Percentiles rank a stretch among this genome's conserved stretches.
phyloP scores from a whole-genome alignment of 2,113 vertebrate genomes.

The Ceyx margarethae region DNA sequence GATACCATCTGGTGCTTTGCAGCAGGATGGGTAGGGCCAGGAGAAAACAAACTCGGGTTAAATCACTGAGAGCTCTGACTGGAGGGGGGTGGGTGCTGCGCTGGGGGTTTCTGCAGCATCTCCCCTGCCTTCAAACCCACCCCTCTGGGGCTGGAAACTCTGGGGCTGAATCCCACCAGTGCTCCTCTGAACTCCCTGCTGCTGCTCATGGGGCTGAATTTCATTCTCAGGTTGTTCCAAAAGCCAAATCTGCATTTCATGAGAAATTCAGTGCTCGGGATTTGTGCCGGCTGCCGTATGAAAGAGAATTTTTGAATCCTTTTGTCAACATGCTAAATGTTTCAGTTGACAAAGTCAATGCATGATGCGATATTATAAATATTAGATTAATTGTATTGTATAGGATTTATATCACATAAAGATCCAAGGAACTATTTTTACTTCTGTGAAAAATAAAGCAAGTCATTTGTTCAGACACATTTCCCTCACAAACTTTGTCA shows the following conservation, averaged over 20 bases:
- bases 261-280: fast-evolving
- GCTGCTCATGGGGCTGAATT: fast-evolving
- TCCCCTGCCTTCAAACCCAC: not conserved
- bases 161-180: fast-evolving
- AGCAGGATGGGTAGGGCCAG: conserved; percentile 11
- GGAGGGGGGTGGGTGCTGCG: not conserved
- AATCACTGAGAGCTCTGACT: not conserved
- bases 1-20: conserved; percentile 48
- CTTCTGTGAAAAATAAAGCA: conserved; percentile 32
- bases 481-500: conserved; percentile 51
- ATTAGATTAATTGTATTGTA: conserved; percentile 57
- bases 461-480: conserved; percentile 49
- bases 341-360: conserved; percentile 27
- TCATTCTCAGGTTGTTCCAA: not conserved
- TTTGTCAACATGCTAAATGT: conserved; percentile 50
- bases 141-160: not conserved
- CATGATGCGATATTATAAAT: conserved; percentile 21
- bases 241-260: not conserved
- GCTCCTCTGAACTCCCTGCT: not conserved
- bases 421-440: conserved; percentile 57
- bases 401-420: conserved; percentile 8
- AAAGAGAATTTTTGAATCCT: conserved; percentile 42
- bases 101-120: not conserved
- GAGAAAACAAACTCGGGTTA: not conserved
- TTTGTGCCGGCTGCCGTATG: not conserved